These are phyloP conservation scores for Bos javanicus DNA, from an alignment of 2,113 vertebrate species.

Conservation along the genomic window DNA sequence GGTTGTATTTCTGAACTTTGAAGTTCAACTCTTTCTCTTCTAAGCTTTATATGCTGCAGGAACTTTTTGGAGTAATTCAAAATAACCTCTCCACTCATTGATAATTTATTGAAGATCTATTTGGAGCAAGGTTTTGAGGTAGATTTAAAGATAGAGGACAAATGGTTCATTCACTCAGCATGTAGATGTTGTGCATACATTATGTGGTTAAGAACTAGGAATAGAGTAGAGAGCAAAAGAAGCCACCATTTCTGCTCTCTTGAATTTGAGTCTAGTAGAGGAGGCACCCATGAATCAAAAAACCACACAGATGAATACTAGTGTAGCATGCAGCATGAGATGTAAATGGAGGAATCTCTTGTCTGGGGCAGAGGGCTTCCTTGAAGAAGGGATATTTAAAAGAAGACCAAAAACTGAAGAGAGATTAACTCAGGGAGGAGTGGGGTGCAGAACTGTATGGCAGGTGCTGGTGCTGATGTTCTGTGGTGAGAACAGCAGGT, in stretches of 20 bases:
- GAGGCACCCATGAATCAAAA: neutral
- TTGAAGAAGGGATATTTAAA: neutral
- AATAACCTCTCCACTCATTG: constrained; percentile 33
- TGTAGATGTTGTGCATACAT: neutral
- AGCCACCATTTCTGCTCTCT: neutral
- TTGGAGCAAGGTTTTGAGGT: neutral
- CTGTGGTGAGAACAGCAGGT: neutral
- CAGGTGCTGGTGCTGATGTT: too few species aligned
- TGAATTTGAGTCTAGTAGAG: neutral
- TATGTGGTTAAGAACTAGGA: neutral
- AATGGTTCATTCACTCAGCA: neutral
- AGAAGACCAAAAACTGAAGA: neutral
- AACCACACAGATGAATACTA: neutral
- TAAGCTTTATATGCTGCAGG: neutral
- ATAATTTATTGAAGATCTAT: constrained; percentile 49
- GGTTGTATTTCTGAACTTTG: neutral
- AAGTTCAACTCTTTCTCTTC: neutral
- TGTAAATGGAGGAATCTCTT: neutral
- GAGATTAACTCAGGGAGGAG: neutral
- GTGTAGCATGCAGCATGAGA: neutral
- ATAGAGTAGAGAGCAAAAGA: neutral
- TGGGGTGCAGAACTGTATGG: neutral
- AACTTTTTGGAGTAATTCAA: neutral
- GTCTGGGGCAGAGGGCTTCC: neutral
- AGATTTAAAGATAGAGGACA: constrained; percentile 6